Base-by-base conservation (phyloP, 92 coral and sea anemone genomes). In the Hydrozoanthus gracilis region DNA sequence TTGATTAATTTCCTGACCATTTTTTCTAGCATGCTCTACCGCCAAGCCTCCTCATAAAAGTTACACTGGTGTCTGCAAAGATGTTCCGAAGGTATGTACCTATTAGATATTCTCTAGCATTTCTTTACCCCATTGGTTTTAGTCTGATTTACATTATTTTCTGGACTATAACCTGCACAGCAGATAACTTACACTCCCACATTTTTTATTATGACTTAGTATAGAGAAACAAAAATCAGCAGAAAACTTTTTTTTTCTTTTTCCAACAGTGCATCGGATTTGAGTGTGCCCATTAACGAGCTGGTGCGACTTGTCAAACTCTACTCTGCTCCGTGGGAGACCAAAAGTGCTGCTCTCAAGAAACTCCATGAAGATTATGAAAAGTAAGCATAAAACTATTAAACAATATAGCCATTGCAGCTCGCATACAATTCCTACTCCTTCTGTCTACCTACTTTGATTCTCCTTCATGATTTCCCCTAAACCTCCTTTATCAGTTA, bases 331-430 rank as follows among this genome's bases (percentile, higher is more conserved):
- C 98, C 98, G 12, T 96, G 99, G 99, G 98, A 96, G 85, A 88
- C 96, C 10, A 96, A 96, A 79, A 95, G 99, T 92, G 95, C 95
- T 48, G 96, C 96, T 8, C 87, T 96, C 72, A 95, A 93, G 88
- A 96, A 96, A 87, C 96, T 96, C 35, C 99, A 96, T 76, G 99
- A 96, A 44, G 99, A 96, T 88, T 96, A 96, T 82, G 99, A 96
- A 89, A 96, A 95, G 99, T 95, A 83, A 89, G 95, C 76, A 45
- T 5, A 44, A 20, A 67, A 6, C 70, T 45, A 8, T 45, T 64
- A 20, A 16, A 10, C 17, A 48, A 51, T 27, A 27, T 27, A 27
- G 39, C 39, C 39, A 27, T 27, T 27, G 39, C n/a, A n/a, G n/a
- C 39, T 27, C 39, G 1, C 39, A 27, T 27, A 27, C 39, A 27